Conservation (phyloP, 2,888 invertebrate species). For the Caenorhabditis drosophilae region DNA sequence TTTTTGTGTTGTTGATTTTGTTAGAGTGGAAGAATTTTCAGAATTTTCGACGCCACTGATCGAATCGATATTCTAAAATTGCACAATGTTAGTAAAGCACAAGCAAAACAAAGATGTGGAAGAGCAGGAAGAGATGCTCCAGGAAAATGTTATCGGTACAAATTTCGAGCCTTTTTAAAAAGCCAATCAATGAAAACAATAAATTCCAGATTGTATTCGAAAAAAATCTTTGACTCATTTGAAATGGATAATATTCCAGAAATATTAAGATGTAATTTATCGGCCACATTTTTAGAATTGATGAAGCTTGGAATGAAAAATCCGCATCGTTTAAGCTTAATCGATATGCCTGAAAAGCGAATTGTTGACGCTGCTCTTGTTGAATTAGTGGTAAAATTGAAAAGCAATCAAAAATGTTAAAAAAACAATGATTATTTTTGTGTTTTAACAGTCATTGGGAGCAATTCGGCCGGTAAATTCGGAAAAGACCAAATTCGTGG, state of each 20-base stretch:
- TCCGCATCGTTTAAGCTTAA: constrained; percentile 83
- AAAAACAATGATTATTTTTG: constrained; percentile 2
- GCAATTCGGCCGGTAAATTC: constrained; percentile 31
- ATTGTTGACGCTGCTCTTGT: constrained; percentile 67
- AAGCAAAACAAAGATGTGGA: constrained; percentile 89
- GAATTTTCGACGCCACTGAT: constrained; percentile 54
- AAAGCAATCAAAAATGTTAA: background rate
- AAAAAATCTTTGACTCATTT: constrained; percentile 78
- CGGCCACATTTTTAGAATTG: constrained; percentile 77
- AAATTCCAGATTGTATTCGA: constrained; percentile 28
- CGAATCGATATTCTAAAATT: constrained; percentile 79
- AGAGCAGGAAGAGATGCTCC: constrained; percentile 80
- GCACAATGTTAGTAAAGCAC: constrained; percentile 84
- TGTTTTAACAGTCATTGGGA: constrained; percentile 37
- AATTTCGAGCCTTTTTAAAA: too few species aligned
- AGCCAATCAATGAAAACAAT: too few species aligned
- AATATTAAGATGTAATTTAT: constrained; percentile 75
- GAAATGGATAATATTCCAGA: constrained; percentile 82
- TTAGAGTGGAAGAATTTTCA: constrained; percentile 17
- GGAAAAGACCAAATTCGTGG: constrained; percentile 11
- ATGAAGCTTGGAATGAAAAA: constrained; percentile 83
- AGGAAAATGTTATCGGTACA: constrained; percentile 66
- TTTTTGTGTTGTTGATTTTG: background rate
- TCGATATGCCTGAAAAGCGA: constrained; percentile 84
- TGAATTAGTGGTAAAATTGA: constrained; percentile 36